These are phyloP conservation scores for Nowickia ferox DNA, from an alignment of 2,888 invertebrate species.

Conservation along the genomic window DNA sequence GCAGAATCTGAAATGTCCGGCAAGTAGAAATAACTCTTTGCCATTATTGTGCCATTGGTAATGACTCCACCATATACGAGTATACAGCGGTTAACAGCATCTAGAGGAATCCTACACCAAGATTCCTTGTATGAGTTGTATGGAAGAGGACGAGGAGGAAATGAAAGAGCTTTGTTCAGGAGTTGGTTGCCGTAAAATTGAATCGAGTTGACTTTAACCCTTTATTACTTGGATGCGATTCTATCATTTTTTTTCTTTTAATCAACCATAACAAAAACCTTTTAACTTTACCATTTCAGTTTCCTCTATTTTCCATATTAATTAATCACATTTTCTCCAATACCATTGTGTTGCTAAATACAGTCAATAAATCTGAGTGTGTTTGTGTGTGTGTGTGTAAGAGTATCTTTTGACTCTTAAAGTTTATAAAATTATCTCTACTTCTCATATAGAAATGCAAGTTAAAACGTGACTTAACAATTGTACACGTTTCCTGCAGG, in stretches of 20 bases:
- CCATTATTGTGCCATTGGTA: too few relatives aligned
- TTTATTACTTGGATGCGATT: too few relatives aligned
- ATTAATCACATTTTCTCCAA: conserved; percentile 45
- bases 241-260: neutral
- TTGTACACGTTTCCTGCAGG: conserved; percentile 58
- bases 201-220: too few relatives aligned
- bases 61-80: too few relatives aligned
- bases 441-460: conserved; percentile 37
- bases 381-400: neutral
- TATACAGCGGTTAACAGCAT: too few relatives aligned
- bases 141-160: too few relatives aligned
- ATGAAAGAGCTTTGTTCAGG: too few relatives aligned
- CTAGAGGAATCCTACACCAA: too few relatives aligned
- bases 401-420: neutral
- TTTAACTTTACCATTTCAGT: neutral
- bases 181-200: too few relatives aligned
- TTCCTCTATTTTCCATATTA: conserved; percentile 25
- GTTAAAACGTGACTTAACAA: conserved; percentile 56
- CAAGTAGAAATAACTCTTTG: too few relatives aligned
- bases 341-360: conserved; percentile 46
- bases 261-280: neutral
- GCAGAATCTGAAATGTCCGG: too few relatives aligned
- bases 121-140: too few relatives aligned
- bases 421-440: conserved; percentile 10
- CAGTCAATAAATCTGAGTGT: conserved; percentile 46